Percentiles rank a stretch among this genome's conserved stretches.
phyloP scores from a whole-genome alignment of 2,888 invertebrate species.

The Noctua janthe region DNA sequence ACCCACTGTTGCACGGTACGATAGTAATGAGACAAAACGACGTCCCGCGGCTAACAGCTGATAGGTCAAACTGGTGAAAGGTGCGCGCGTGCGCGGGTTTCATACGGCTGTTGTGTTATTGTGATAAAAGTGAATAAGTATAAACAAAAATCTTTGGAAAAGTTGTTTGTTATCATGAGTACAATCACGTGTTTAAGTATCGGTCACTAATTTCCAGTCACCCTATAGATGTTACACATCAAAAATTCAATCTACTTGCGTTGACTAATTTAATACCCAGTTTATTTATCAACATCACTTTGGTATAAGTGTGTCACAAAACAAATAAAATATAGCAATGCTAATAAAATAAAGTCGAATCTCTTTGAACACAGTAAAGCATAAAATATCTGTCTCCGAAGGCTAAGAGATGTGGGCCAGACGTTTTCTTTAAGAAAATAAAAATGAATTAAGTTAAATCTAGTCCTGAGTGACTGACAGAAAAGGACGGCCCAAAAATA shows the following conservation, averaged over 20 bases:
- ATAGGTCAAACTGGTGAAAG: too few relatives aligned
- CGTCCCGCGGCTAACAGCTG: too few relatives aligned
- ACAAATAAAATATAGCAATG: not conserved
- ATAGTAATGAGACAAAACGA: too few relatives aligned
- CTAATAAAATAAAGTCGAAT: not conserved
- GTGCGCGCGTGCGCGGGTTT: too few relatives aligned
- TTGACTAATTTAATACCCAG: not conserved
- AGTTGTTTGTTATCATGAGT: too few relatives aligned
- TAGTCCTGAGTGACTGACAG: conserved; percentile 28
- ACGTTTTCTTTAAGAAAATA: conserved; percentile 37
- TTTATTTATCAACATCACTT: not conserved
- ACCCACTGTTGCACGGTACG: too few relatives aligned
- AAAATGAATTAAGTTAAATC: conserved; percentile 49
- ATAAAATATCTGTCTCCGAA: conserved; percentile 27
- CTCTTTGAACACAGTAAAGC: conserved; percentile 11
- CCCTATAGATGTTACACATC: too few relatives aligned
- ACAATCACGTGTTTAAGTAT: too few relatives aligned
- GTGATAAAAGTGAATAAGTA: too few relatives aligned
- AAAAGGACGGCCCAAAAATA: conserved; percentile 26
- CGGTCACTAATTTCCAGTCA: too few relatives aligned
- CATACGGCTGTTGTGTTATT: too few relatives aligned
- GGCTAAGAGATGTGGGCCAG: conserved; percentile 13
- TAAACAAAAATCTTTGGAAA: too few relatives aligned
- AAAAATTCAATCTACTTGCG: not conserved
- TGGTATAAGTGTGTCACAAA: not conserved